Conservation (phyloP, 1,140 invertebrate species). For the Atta colombica region DNA sequence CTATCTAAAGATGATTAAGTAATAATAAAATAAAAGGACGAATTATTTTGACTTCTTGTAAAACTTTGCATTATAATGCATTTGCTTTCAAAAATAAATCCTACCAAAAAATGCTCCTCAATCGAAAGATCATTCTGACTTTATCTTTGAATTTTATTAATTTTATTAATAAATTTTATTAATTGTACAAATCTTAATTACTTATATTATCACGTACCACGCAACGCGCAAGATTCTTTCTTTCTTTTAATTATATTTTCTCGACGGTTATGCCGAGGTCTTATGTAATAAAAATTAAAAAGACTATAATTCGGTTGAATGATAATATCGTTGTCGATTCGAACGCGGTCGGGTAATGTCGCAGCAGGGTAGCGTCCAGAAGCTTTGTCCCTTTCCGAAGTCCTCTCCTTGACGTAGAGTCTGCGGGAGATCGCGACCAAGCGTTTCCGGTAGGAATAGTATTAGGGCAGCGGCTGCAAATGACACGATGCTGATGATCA, state of each 20-base stretch:
- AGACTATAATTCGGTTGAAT: constrained; percentile 50
- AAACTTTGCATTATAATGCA: not conserved
- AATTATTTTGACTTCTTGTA: not conserved
- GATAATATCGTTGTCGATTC: constrained; percentile 55
- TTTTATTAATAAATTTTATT: not conserved
- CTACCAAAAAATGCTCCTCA: not conserved
- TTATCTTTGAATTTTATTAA: not conserved
- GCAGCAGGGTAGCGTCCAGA: constrained; percentile 87
- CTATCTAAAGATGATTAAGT: not conserved
- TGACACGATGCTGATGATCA: constrained; percentile 87
- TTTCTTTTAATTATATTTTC: constrained; percentile 44
- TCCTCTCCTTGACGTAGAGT: constrained; percentile 90
- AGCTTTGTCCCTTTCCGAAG: constrained; percentile 89
- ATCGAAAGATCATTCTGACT: not conserved
- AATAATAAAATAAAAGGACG: constrained; percentile 29
- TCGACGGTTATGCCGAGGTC: not conserved
- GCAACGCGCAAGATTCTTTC: not conserved
- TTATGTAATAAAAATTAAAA: constrained; percentile 6
- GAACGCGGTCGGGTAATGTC: constrained; percentile 18
- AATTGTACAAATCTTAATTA: not conserved
- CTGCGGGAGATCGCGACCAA: constrained; percentile 90
- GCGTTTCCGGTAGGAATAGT: constrained; percentile 90
- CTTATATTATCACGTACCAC: not conserved
- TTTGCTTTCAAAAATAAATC: constrained; percentile 7
- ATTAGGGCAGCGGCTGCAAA: constrained; percentile 87